These are phyloP conservation scores for Anagyrus pseudococci DNA, from an alignment of 2,888 invertebrate genomes.

Conservation along the genomic window DNA sequence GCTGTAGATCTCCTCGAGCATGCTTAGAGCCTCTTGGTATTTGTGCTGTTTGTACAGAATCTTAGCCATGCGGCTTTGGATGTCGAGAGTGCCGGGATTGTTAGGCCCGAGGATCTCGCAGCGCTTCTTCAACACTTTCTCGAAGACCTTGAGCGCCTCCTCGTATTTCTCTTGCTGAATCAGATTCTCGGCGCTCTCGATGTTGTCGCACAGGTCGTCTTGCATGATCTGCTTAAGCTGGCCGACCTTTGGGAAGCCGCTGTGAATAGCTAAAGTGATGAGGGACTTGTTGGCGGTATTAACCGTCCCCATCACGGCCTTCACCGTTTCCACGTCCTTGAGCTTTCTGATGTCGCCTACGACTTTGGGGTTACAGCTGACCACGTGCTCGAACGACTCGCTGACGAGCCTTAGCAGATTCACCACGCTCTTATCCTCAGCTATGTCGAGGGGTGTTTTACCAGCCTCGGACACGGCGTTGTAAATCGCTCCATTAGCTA, in stretches of 20 bases:
- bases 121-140: slow-evolving; percentile 13
- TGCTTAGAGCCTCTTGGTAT: slow-evolving; percentile 27
- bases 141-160: slow-evolving; percentile 40
- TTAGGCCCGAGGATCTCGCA: slow-evolving; percentile 1
- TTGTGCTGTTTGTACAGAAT: slow-evolving; percentile 11
- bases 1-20: slow-evolving; percentile 19
- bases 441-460: slow-evolving; percentile 16
- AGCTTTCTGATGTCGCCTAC: slow-evolving; percentile 27
- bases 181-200: slow-evolving; percentile 40
- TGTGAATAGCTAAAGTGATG: slow-evolving; percentile 12
- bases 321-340: slow-evolving; percentile 30
- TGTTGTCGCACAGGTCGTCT: slow-evolving; percentile 18
- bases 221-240: slow-evolving; percentile 13
- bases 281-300: slow-evolving; percentile 29
- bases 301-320: slow-evolving; percentile 34
- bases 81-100: background rate
- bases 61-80: background rate
- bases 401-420: slow-evolving; percentile 6
- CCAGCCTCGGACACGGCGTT: slow-evolving; percentile 31
- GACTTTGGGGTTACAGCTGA: slow-evolving; percentile 18
- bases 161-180: slow-evolving; percentile 38
- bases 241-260: slow-evolving; percentile 3
- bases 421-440: slow-evolving; percentile 2
- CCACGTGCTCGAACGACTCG: slow-evolving; percentile 13
- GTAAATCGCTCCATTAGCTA: slow-evolving; percentile 38